Percentiles rank a stretch among this genome's conserved stretches.
phyloP scores from a whole-genome alignment of 2,113 vertebrate genomes.

The Coracopsis vasa region DNA sequence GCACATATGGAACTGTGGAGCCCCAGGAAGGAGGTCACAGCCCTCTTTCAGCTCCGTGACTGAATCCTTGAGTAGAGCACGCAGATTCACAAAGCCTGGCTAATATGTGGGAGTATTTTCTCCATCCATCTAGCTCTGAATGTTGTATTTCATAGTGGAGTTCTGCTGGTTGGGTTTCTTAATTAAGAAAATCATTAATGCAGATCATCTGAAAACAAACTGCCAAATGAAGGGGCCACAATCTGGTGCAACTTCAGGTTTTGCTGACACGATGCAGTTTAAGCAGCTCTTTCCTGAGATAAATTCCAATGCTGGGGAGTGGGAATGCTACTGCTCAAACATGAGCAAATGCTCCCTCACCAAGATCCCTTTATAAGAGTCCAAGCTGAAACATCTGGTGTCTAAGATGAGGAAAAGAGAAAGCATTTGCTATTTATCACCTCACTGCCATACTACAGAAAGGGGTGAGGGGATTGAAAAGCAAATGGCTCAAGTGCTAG shows the following conservation, averaged over 20 bases:
- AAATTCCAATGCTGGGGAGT: background rate
- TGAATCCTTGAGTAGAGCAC: background rate
- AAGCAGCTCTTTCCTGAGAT: background rate
- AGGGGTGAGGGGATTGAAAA: background rate
- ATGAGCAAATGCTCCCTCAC: background rate
- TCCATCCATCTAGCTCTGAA: background rate
- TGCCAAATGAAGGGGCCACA: background rate
- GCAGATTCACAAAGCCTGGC: background rate
- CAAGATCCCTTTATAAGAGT: background rate
- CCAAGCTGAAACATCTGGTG: background rate
- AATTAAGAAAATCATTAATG: background rate
- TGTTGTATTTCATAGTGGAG: background rate
- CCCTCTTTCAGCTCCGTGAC: background rate
- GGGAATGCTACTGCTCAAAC: background rate
- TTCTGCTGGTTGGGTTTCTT: background rate
- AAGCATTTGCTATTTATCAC: background rate
- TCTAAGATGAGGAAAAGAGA: background rate
- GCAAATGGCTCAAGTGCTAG: background rate
- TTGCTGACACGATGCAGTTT: background rate
- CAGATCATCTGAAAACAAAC: background rate
- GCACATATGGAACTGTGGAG: fast-evolving
- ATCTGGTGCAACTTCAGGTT: background rate
- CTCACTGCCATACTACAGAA: background rate
- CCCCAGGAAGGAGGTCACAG: background rate
- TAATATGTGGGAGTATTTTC: background rate